phyloP scores from a whole-genome alignment of 1,140 invertebrate species.

The Danaus plexippus region DNA sequence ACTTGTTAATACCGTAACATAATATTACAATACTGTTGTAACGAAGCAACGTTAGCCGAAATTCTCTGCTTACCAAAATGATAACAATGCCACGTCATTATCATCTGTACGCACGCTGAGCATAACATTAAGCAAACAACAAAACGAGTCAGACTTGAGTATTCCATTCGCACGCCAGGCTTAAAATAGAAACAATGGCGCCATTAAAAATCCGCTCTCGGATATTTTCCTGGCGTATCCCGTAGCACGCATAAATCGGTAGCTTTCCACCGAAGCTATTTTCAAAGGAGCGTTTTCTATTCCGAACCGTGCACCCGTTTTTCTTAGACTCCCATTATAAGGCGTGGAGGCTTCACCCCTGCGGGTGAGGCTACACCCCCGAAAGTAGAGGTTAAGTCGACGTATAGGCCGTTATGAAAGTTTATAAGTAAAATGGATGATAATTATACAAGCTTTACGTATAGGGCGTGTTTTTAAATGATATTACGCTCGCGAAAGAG shows the following conservation, averaged over 20 bases:
- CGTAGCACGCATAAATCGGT: constrained; percentile 67
- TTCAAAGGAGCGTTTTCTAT: constrained; percentile 70
- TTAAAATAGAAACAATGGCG: constrained; percentile 70
- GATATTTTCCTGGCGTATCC: constrained; percentile 65
- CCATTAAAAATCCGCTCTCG: constrained; percentile 69
- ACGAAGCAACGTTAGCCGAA: constrained; percentile 9
- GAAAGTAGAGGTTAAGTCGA: constrained; percentile 69
- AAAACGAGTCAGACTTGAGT: constrained; percentile 45
- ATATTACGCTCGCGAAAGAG: constrained; percentile 45
- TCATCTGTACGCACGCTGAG: constrained; percentile 32
- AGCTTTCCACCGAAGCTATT: constrained; percentile 70
- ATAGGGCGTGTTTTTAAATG: constrained; percentile 58
- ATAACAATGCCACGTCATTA: constrained; percentile 27
- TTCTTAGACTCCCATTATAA: constrained; percentile 68
- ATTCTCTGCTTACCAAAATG: constrained; percentile 9
- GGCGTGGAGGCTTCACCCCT: constrained; percentile 35
- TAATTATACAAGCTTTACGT: constrained; percentile 67
- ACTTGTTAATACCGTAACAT: constrained; percentile 4
- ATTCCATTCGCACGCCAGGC: constrained; percentile 65
- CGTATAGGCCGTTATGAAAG: constrained; percentile 71
- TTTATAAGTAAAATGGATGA: constrained; percentile 72
- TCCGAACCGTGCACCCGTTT: constrained; percentile 67
- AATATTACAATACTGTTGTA: not conserved
- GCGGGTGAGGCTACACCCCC: constrained; percentile 32
- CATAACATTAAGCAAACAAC: constrained; percentile 46